These are phyloP conservation scores for Aplochiton taeniatus DNA, from an alignment of 2,797 vertebrate species.

Conservation along the genomic window DNA sequence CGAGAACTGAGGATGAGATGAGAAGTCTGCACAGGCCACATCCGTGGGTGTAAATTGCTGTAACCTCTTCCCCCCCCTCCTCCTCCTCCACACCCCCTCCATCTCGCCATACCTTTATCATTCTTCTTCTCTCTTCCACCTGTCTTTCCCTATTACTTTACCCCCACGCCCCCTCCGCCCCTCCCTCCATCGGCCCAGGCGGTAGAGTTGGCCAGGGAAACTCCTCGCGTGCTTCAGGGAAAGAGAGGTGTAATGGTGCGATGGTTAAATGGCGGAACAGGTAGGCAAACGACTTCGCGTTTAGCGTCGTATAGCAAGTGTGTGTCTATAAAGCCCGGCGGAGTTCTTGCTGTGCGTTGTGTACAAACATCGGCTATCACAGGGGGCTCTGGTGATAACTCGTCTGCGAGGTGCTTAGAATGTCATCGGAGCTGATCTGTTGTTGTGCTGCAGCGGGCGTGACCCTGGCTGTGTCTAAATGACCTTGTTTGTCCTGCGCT, in stretches of 20 bases:
- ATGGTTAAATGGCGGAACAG: too few species aligned
- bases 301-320: background rate
- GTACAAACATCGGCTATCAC: too few species aligned
- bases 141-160: slow-evolving; percentile 26
- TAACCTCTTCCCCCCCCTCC: slow-evolving; percentile 12
- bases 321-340: background rate
- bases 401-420: too few species aligned
- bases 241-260: too few species aligned
- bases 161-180: slow-evolving; percentile 16
- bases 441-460: slow-evolving; percentile 24
- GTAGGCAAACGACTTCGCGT: too few species aligned
- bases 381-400: too few species aligned
- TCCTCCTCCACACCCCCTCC: background rate
- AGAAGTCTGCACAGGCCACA: slow-evolving; percentile 27
- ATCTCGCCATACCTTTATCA: slow-evolving; percentile 36
- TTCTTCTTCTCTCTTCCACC: slow-evolving; percentile 31
- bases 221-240: too few species aligned
- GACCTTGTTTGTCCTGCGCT: slow-evolving; percentile 63
- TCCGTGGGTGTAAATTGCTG: slow-evolving; percentile 37
- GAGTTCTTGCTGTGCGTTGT: too few species aligned
- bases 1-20: slow-evolving; percentile 46
- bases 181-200: background rate
- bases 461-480: slow-evolving; percentile 44
- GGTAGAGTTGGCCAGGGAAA: too few species aligned
- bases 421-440: background rate